Percentiles rank a stretch among this genome's conserved stretches.
Conservation (phyloP, 2,888 invertebrate species). For the Leptopterna dolabrata region DNA sequence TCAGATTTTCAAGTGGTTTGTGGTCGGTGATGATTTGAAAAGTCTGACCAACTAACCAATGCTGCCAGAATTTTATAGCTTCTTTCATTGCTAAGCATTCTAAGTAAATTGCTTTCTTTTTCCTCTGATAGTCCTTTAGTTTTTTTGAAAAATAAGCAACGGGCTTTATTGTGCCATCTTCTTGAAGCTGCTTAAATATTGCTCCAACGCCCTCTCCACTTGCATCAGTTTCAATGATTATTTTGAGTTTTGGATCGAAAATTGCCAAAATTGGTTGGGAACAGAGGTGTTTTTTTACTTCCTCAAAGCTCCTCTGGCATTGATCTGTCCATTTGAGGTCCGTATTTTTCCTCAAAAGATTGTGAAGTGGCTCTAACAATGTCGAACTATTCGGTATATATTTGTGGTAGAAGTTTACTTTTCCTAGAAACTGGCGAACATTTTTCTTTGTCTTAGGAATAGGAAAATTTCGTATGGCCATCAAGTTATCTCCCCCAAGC, state of each 20-base stretch:
- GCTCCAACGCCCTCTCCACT: slow-evolving; percentile 62
- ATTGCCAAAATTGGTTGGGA: slow-evolving; percentile 63
- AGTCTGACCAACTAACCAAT: slow-evolving; percentile 34
- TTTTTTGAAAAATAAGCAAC: slow-evolving; percentile 40
- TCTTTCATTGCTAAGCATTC: too few species aligned
- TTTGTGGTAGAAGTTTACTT: slow-evolving; percentile 41
- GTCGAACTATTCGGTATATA: slow-evolving; percentile 29
- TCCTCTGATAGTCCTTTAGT: slow-evolving; percentile 30
- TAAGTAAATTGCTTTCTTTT: too few species aligned
- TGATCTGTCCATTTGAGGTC: slow-evolving; percentile 39
- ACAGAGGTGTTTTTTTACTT: slow-evolving; percentile 58
- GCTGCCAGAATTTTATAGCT: too few species aligned
- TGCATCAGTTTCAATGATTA: slow-evolving; percentile 64
- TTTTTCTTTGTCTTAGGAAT: slow-evolving; percentile 34
- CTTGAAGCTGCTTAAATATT: slow-evolving; percentile 60
- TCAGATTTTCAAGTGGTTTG: slow-evolving; percentile 29
- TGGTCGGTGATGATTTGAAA: slow-evolving; percentile 43
- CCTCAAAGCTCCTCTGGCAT: slow-evolving; percentile 37
- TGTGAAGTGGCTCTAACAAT: slow-evolving; percentile 46
- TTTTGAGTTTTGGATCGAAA: slow-evolving; percentile 62
- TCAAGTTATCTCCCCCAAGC: slow-evolving; percentile 39
- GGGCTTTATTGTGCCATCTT: slow-evolving; percentile 35
- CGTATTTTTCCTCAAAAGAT: slow-evolving; percentile 37
- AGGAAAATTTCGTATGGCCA: slow-evolving; percentile 35
- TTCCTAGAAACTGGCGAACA: slow-evolving; percentile 44